Base-by-base conservation (phyloP, 2,888 invertebrate genomes). In the Hypolimnas misippus region DNA sequence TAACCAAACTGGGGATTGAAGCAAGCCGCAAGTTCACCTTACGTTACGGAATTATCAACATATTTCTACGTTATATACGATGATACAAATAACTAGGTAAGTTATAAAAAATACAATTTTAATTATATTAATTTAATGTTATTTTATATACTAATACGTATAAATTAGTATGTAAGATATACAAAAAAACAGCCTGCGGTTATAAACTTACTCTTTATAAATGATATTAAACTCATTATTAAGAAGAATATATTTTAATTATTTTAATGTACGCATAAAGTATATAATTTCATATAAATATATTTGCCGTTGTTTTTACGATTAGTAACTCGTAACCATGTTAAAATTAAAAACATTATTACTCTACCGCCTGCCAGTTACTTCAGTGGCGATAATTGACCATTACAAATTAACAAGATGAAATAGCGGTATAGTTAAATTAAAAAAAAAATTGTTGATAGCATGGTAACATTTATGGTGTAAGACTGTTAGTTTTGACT, bases 11-110 rank as follows among this genome's bases (percentile, higher is more conserved):
- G 16, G 55, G 58, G 55, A 51, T 58, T 19, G 21, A 52, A 57
- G 19, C 25, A 21, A 49, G 38, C 31, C 40, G 8, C 44, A 60
- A 57, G 42, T 38, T 42, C 14, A 54, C 49, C 58, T 59, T 49
- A 50, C 57, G 40, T 69, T 70, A 74, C 50, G 63, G 54, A 57
- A 61, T 75, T 70, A 60, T 73, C 74, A 73, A 75, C 79, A 51
- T 52, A 54, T 57, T 73, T 87, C 84, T 77, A 73, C 88, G 82
- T 81, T 71, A 70, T 68, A 73, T 74, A 76, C 55, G 90, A 87
- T 89, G 87, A 91, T 90, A 91, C 91, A 87, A 72, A 79, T 69
- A 72, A 78, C 73, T 81, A 89, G 91, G 91, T 91, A 77, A 88
- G 90, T 49, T 12, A 14, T 25, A 29, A 49, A 35, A 49, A 25